Conservation (phyloP, 1,140 invertebrate species). For the Trichomalopsis sarcophagae region DNA sequence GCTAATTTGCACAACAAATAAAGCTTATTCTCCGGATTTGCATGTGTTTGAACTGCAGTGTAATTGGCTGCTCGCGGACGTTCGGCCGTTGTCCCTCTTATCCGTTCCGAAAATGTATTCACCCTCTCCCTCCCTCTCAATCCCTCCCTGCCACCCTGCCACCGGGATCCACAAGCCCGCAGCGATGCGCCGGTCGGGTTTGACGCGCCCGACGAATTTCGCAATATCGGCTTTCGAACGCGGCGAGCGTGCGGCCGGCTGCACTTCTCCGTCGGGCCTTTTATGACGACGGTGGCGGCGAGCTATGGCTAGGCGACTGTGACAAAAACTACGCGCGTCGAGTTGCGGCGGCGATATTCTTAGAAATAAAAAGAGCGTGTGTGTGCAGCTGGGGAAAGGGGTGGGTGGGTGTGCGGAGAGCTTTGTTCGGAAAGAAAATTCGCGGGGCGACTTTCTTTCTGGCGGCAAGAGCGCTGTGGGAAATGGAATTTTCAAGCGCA, state of each 20-base stretch:
- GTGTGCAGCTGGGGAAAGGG: background rate
- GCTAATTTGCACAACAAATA: conserved; percentile 77
- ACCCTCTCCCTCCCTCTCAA: conserved; percentile 13
- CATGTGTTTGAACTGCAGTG: conserved; percentile 76
- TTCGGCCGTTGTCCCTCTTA: conserved; percentile 15
- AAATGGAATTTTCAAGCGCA: conserved; percentile 47
- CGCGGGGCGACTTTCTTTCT: conserved; percentile 23
- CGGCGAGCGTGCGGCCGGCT: conserved; percentile 7
- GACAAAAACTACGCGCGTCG: conserved; percentile 34
- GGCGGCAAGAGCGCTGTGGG: background rate
- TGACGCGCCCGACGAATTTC: conserved; percentile 47
- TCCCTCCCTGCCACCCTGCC: background rate
- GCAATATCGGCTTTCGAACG: conserved; percentile 51
- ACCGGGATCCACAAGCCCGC: background rate
- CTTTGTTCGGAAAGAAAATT: conserved; percentile 47
- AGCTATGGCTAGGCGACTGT: conserved; percentile 12
- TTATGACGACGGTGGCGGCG: background rate
- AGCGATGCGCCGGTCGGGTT: background rate
- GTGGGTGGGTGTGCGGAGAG: background rate
- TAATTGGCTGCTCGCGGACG: conserved; percentile 68
- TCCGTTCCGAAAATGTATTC: conserved; percentile 41
- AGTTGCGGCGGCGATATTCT: conserved; percentile 45
- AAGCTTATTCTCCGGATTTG: conserved; percentile 75
- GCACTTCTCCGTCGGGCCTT: conserved; percentile 12
- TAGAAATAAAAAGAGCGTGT: conserved; percentile 41